These are phyloP conservation scores for Procambarus virginalis DNA, from an alignment of 1,140 invertebrate species.

Conservation along the genomic window DNA sequence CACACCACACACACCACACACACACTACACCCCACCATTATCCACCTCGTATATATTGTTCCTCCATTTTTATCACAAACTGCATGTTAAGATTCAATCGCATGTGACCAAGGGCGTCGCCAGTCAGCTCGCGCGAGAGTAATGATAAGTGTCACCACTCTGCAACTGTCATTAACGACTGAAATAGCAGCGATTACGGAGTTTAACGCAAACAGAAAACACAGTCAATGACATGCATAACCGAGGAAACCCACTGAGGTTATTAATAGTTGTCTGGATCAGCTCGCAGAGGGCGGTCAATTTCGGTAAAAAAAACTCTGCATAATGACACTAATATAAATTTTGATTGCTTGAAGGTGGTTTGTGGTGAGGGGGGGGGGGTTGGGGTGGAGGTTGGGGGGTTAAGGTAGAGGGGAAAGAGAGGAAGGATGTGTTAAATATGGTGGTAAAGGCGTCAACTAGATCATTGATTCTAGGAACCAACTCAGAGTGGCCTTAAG, in stretches of 20 bases:
- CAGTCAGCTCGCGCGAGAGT: neutral
- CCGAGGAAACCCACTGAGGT: neutral
- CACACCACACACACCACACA: constrained; percentile 4
- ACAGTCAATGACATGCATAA: neutral
- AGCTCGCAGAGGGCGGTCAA: neutral
- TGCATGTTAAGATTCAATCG: neutral
- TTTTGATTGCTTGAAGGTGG: neutral
- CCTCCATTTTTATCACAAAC: neutral
- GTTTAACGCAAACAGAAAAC: neutral
- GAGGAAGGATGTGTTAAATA: no score
- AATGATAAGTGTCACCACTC: neutral
- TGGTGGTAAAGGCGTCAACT: no score
- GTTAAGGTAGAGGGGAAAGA: neutral
- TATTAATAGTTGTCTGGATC: neutral
- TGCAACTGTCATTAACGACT: neutral
- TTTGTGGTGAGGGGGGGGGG: neutral
- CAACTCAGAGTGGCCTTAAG: no score
- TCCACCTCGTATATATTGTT: neutral
- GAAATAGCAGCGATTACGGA: neutral
- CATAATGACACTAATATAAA: neutral
- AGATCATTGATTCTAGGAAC: no score
- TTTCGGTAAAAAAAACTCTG: neutral
- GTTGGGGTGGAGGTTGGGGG: neutral
- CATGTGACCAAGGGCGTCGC: neutral
- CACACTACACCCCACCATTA: neutral